phyloP scores from a whole-genome alignment of 2,888 invertebrate genomes.

The Hipparchia sbordonii region DNA sequence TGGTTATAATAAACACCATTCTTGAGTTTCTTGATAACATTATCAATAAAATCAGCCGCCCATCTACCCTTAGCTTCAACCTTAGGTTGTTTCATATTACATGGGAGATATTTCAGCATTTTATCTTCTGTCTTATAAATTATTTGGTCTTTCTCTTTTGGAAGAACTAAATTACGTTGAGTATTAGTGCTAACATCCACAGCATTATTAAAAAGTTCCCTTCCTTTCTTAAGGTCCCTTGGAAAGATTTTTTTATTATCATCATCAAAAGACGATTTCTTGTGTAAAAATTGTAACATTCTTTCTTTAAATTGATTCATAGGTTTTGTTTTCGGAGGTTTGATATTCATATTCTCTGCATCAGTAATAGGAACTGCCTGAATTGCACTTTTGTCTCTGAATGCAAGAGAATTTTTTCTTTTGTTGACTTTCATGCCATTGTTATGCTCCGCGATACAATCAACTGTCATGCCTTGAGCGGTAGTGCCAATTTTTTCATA shows the following conservation, averaged over 20 bases:
- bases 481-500: neutral
- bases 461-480: neutral
- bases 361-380: neutral
- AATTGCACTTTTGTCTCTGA: neutral
- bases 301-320: slow-evolving; percentile 59
- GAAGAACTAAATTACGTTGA: neutral
- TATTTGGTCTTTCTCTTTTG: slow-evolving; percentile 1
- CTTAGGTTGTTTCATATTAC: slow-evolving; percentile 46
- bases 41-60: slow-evolving; percentile 72
- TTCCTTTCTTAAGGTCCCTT: slow-evolving; percentile 1
- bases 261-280: slow-evolving; percentile 48
- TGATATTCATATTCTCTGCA: slow-evolving; percentile 2
- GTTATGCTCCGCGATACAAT: neutral
- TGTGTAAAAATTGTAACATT: slow-evolving; percentile 61
- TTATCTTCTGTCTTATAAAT: slow-evolving; percentile 10
- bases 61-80: slow-evolving; percentile 57
- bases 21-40: slow-evolving; percentile 65
- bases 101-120: slow-evolving; percentile 3
- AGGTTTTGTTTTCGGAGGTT: slow-evolving; percentile 47
- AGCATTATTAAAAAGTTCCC: slow-evolving; percentile 5
- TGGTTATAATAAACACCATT: slow-evolving; percentile 65
- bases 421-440: slow-evolving; percentile 7
- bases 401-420: neutral
- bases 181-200: slow-evolving; percentile 25
- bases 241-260: slow-evolving; percentile 26